phyloP scores from a whole-genome alignment of 2,113 vertebrate species.

The Toxostoma redivivum region DNA sequence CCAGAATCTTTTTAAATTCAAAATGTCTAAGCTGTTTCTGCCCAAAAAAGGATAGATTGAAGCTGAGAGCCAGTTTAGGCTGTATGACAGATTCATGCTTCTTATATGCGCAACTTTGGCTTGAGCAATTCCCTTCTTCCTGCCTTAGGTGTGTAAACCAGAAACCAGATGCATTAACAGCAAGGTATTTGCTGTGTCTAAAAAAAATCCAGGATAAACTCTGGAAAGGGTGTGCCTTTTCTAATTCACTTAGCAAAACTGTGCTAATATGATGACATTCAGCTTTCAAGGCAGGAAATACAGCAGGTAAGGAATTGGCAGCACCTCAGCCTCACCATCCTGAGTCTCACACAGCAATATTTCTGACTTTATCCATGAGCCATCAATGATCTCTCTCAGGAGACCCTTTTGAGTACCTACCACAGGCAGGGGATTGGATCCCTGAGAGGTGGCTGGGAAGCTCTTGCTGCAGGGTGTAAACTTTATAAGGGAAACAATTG shows the following conservation, averaged over 20 bases:
- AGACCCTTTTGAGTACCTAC: neutral
- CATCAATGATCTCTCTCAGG: neutral
- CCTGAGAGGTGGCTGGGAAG: neutral
- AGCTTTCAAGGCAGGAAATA: neutral
- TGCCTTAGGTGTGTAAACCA: neutral
- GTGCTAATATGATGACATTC: neutral
- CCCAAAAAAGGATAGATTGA: neutral
- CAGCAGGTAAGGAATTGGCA: neutral
- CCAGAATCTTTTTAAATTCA: neutral
- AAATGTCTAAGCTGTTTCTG: neutral
- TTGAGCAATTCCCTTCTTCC: neutral
- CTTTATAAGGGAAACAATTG: neutral
- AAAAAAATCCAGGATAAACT: neutral
- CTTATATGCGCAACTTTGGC: neutral
- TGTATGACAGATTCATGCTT: neutral
- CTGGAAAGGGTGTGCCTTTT: neutral
- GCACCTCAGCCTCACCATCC: neutral
- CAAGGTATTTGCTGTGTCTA: neutral
- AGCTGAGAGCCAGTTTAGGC: neutral
- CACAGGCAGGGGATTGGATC: neutral
- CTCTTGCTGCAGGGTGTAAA: neutral
- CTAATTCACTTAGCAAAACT: neutral
- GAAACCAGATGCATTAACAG: neutral
- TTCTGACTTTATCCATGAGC: neutral
- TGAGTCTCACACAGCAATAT: rapidly evolving